Conservation (phyloP, 2,797 vertebrate genomes). For the Acridotheres tristis region DNA sequence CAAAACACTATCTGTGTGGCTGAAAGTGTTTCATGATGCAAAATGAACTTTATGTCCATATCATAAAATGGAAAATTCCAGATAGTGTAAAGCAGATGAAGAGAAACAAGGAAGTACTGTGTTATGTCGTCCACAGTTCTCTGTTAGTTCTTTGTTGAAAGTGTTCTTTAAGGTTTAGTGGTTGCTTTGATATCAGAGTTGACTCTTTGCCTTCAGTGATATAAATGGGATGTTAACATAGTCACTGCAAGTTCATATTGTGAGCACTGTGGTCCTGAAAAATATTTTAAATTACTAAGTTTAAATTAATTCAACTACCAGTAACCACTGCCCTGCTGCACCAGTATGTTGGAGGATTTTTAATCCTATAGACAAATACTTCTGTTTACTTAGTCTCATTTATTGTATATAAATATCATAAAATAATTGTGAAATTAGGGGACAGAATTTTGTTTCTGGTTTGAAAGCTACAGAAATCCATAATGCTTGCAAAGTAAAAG, state of each 20-base stretch:
- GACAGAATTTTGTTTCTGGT: background rate
- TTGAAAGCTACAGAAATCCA: background rate
- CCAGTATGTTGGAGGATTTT: background rate
- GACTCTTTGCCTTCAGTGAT: background rate
- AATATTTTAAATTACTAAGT: background rate
- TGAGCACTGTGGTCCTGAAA: background rate
- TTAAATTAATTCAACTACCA: background rate
- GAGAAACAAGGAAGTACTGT: background rate
- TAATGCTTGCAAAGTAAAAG: background rate
- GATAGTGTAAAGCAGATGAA: background rate
- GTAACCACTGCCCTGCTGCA: background rate
- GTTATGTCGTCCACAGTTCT: background rate
- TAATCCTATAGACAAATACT: background rate
- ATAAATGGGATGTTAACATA: background rate
- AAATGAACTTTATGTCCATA: background rate
- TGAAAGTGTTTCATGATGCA: background rate
- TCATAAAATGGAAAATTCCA: background rate
- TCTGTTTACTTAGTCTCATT: background rate
- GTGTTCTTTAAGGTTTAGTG: background rate
- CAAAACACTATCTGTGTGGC: background rate
- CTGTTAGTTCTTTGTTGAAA: background rate
- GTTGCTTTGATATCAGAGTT: background rate
- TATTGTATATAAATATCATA: background rate
- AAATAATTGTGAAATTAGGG: background rate
- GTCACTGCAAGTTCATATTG: background rate